Base-by-base conservation (phyloP, 2,113 vertebrate genomes). In the Thomomys bottae region DNA sequence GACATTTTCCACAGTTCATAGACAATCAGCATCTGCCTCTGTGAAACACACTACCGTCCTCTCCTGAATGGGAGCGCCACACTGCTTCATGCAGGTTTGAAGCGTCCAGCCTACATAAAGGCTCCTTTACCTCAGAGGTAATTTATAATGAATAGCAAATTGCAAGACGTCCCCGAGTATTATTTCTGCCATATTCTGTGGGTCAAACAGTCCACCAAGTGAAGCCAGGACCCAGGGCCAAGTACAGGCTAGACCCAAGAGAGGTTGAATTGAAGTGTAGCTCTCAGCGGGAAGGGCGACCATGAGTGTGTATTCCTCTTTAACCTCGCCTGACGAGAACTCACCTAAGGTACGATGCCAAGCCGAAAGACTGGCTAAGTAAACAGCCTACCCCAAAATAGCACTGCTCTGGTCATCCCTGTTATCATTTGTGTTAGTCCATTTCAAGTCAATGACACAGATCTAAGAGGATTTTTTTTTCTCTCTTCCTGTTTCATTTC, bases 31-130 rank as follows among this genome's bases (percentile, higher is more conserved):
- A 17, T 26, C 68, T 0, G 0, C 30, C 34, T 49, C 45, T 70
- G 63, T 24, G 5, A 64, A 79, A 23, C 20, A 26, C 0, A 1
- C n/a, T 1, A 20, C 45, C n/a, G 2, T 21, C 18, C 8, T 2
- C 24, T n/a, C 59, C 71, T 94, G 66, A 45, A 66, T 64, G 66
- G 78, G 12, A 76, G 54, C 34, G 49, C 12, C 18, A 17, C 49
- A 17, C 2, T 9, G 20, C 67, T 66, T 83, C 73, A 20, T 66
- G 12, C 3, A 38, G 42, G 42, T 40, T 30, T 23, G 5, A 61
- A 14, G 63, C 40, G 21, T 14, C 26, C 12, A 36, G 40, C 4
- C 23, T 1, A 45, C 6, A 54, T 30, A 24, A 79, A 84, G 92
- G 32, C 36, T 34, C 20, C 67, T 5, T 45, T 64, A 75, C 30